These are phyloP conservation scores for Chaetophractus vellerosus DNA, from an alignment of 2,797 vertebrate genomes.

Conservation along the genomic window DNA sequence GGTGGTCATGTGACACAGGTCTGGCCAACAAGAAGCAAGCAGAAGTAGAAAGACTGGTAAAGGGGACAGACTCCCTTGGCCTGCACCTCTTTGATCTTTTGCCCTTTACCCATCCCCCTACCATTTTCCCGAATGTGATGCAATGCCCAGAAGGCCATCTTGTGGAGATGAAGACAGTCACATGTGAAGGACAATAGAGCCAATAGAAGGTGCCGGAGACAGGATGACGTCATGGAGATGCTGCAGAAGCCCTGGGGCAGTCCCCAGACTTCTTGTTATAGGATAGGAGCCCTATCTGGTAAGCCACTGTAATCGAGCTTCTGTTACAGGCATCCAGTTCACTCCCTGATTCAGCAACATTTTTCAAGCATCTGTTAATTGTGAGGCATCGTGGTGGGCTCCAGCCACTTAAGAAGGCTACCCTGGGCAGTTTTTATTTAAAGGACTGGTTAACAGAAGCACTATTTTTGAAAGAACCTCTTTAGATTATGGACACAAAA, in stretches of 20 bases:
- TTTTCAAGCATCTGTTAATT: not conserved
- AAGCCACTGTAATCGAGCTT: not conserved
- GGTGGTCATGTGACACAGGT: not conserved
- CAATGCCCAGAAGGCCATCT: not conserved
- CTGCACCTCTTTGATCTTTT: not conserved
- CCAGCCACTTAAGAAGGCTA: not conserved
- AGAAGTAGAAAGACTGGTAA: not conserved
- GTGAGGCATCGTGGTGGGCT: not conserved
- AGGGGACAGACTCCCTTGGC: not conserved
- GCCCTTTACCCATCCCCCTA: not conserved
- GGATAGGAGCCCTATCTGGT: not conserved
- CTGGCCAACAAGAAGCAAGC: constrained; percentile 5
- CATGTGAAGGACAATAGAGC: not conserved
- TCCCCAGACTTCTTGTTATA: not conserved
- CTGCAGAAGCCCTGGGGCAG: not conserved
- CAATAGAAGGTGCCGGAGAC: not conserved
- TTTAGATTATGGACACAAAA: not conserved
- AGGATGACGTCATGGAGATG: not conserved
- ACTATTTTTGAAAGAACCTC: not conserved
- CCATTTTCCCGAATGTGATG: not conserved
- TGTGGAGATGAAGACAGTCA: not conserved
- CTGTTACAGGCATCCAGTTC: not conserved
- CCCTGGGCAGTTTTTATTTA: constrained; percentile 1
- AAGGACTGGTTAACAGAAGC: constrained; percentile 3
- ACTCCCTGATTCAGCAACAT: not conserved